Base-by-base conservation (phyloP, 2,888 invertebrate genomes). In the Watsonalla cultraria region DNA sequence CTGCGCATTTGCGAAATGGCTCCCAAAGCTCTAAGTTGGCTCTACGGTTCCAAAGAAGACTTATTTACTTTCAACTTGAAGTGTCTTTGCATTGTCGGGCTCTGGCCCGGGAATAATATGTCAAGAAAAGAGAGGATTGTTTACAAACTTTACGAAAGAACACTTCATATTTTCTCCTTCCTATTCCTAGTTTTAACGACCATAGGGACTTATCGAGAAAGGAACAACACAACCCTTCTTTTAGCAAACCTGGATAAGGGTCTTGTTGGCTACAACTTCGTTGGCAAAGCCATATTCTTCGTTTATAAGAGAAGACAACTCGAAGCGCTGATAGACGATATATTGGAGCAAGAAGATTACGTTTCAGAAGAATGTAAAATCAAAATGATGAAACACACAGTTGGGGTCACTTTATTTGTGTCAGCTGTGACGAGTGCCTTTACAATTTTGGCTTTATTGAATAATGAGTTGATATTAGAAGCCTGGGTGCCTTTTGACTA, bases 401-500 rank as follows among this genome's bases (percentile, higher is more conserved):
- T 82, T 7, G 11, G 72, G 5, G 56, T 82, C 15, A 74, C 78
- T 11, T 42, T 59, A 2, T 50, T 77, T 9, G 65, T 73, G 8
- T 61, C 75, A 0, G 55, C 60, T 0, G 54, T 79, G 0, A 59
- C 78, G 0, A 55, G 66, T 0, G 60, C 71, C 0, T 84, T 88
- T 39, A 68, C 72, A 54, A 53, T 68, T 0, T 42, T 80, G 9
- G 73, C 80, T 15, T 56, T 76, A 7, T 62, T 70, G 5, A 76
- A 82, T 55, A 76, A 77, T 11, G 81, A 83, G 51, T 70, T 87
- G 77, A 59, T 74, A 0, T 51, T 86, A 0, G 85, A 84, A 53
- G 75, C 81, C 0, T 89, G 87, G 88, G 65, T 88, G 70, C 89
- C 89, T 0, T 88, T 88, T 47, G 78, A 88, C 47, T 76, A 78